These are phyloP conservation scores for Peromyscus californicus DNA, from an alignment of 2,113 vertebrate genomes.

Conservation along the genomic window DNA sequence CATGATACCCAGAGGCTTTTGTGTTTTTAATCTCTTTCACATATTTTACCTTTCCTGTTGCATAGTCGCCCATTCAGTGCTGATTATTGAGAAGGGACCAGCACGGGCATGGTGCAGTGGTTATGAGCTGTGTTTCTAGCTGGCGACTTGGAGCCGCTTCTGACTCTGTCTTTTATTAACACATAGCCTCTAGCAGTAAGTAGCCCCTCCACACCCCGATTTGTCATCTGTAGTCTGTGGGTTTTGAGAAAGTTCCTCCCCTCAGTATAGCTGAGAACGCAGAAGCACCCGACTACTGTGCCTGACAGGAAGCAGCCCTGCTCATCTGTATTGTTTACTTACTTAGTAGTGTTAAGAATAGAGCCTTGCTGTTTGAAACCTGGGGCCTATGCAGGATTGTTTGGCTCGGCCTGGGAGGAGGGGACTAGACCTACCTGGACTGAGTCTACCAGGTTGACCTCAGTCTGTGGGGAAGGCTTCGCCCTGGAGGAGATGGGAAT, in stretches of 20 bases:
- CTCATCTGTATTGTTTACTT: not conserved
- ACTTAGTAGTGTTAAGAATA: not conserved
- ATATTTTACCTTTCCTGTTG: not conserved
- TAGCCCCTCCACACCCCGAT: not conserved
- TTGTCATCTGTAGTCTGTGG: not conserved
- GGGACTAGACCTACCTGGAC: too few relatives aligned
- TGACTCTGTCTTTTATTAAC: not conserved
- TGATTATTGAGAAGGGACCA: not conserved
- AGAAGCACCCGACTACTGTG: not conserved
- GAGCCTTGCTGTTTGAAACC: too few relatives aligned
- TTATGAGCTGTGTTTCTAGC: not conserved
- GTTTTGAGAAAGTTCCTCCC: not conserved
- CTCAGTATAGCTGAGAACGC: not conserved
- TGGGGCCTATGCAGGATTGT: too few relatives aligned
- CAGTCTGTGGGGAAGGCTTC: too few relatives aligned
- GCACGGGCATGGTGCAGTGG: too few relatives aligned
- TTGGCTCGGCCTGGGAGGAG: too few relatives aligned
- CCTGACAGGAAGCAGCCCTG: not conserved
- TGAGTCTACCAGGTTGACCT: too few relatives aligned
- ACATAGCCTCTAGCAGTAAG: not conserved
- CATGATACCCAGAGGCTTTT: too few relatives aligned
- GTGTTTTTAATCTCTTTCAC: too few relatives aligned
- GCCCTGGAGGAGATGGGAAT: too few relatives aligned
- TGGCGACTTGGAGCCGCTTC: not conserved
- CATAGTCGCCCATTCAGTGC: not conserved